Base-by-base conservation (phyloP, 2,113 vertebrate species). In the Scopus umbretta region DNA sequence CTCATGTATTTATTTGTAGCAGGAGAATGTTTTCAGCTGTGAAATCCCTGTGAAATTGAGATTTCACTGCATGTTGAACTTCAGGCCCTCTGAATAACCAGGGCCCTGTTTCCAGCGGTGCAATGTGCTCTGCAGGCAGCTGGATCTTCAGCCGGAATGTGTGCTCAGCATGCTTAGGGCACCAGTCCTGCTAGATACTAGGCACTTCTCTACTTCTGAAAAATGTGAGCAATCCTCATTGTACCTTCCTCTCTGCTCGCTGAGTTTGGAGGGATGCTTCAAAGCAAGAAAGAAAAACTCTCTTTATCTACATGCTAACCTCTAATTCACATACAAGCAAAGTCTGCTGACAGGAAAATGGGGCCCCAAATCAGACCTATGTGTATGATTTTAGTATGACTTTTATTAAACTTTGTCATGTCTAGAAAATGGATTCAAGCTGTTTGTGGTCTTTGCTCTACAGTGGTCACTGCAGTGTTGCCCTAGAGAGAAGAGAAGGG, bases 41-140 rank as follows among this genome's bases (percentile, higher is more conserved):
- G 88, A 96, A 95, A 97, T 95, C 81, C 84, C 89, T 55, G 80
- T 95, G 95, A 94, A 95, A 97, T 82, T 4, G 18, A 38, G 83
- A 94, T 95, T 96, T 95, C 86, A 61, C 68, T 67, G 53, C 21
- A 8, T 7, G 71, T 88, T 96, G 87, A 95, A 90, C 95, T 71
- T 53, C 21, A 19, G 0, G 5, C 29, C 66, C 91, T 55, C 38
- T 40, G 59, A 16, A 88, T 55, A 86, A 50, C 6, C 78, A 81
- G 61, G 17, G 40, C 32, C 25, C 76, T 18, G 17, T 61, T 61
- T 91, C 18, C 87, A 52, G 20, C 1, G 73, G 50, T 34, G 75
- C 55, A 9, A 45, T n/a, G 58, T 8, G 38, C 52, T 90, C 59
- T 88, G 90, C 67, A 78, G 50, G 65, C 72, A 42, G 53, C 26